Conservation (phyloP, 2,888 invertebrate species). For the Calliopum simillimum region DNA sequence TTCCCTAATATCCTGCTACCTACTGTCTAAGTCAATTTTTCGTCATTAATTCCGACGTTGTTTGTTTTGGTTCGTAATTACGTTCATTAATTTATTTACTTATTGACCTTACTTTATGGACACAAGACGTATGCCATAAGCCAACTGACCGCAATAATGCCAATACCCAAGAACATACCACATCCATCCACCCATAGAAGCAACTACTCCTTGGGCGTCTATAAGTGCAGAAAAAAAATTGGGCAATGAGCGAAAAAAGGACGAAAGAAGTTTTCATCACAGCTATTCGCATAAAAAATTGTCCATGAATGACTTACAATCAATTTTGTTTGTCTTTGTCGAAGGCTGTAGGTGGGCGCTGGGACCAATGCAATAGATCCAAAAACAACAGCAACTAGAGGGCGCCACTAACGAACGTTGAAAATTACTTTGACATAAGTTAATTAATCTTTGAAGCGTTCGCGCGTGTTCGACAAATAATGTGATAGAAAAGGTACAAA, state of each 20-base stretch:
- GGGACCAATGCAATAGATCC: background rate
- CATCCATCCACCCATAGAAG: too few species aligned
- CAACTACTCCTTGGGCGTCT: too few species aligned
- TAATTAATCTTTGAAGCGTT: constrained; percentile 66
- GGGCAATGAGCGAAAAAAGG: constrained; percentile 31
- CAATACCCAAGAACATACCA: too few species aligned
- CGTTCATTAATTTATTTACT: constrained; percentile 65
- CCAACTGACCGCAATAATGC: constrained; percentile 5
- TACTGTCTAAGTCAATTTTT: constrained; percentile 17
- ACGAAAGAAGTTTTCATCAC: constrained; percentile 35
- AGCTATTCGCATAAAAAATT: constrained; percentile 54
- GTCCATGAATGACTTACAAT: constrained; percentile 65
- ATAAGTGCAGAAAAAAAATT: constrained; percentile 25
- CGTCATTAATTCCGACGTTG: constrained; percentile 42
- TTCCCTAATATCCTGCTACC: constrained; percentile 5
- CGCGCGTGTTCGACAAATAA: constrained; percentile 40
- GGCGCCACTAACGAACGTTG: constrained; percentile 59
- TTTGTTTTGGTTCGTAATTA: constrained; percentile 64
- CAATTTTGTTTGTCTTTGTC: constrained; percentile 56
- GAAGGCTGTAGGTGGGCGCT: constrained; percentile 31
- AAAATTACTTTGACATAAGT: constrained; percentile 66
- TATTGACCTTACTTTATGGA: constrained; percentile 59
- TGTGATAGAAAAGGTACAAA: constrained; percentile 3
- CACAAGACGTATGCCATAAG: constrained; percentile 43
- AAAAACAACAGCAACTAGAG: constrained; percentile 27